Evolutionary conservation across 2,888 invertebrate genomes (phyloP).

Genomic region (Epistrophe grossulariae): DNA sequence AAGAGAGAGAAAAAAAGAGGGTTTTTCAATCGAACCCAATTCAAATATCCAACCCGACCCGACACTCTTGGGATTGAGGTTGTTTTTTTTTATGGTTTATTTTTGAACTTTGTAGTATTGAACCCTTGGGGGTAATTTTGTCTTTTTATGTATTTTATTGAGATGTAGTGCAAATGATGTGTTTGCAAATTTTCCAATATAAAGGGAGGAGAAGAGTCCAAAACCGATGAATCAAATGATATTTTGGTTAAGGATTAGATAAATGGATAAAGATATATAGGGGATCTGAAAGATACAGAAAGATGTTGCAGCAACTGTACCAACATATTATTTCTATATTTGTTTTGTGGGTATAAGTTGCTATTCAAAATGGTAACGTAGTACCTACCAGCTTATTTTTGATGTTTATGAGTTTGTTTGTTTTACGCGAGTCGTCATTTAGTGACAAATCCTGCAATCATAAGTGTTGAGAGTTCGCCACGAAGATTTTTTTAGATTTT

Average conservation of each 20-base stretch:
- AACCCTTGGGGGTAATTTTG: conserved; percentile 54
- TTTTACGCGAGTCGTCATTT: not conserved
- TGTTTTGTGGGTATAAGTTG: not conserved
- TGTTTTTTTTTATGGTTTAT: conserved; percentile 23
- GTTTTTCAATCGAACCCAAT: conserved; percentile 17
- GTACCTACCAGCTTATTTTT: too few relatives aligned
- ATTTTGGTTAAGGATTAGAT: conserved; percentile 20
- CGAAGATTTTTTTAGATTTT: too few relatives aligned
- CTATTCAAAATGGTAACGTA: not conserved
- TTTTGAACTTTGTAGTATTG: conserved; percentile 61
- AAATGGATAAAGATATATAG: not conserved
- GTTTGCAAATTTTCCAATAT: conserved; percentile 54
- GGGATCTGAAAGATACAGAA: not conserved
- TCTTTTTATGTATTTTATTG: conserved; percentile 61
- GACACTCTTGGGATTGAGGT: conserved; percentile 7
- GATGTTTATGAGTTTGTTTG: not conserved
- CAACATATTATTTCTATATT: not conserved
- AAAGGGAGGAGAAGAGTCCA: not conserved
- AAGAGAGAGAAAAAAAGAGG: not conserved
- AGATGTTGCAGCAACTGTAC: not conserved
- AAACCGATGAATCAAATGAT: conserved; percentile 22
- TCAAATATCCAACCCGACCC: conserved; percentile 20
- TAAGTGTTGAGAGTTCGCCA: too few relatives aligned
- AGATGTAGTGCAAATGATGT: conserved; percentile 63
- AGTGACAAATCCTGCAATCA: too few relatives aligned